Conservation (phyloP, 2,888 invertebrate genomes). For the Glyphotaelius pellucidus region DNA sequence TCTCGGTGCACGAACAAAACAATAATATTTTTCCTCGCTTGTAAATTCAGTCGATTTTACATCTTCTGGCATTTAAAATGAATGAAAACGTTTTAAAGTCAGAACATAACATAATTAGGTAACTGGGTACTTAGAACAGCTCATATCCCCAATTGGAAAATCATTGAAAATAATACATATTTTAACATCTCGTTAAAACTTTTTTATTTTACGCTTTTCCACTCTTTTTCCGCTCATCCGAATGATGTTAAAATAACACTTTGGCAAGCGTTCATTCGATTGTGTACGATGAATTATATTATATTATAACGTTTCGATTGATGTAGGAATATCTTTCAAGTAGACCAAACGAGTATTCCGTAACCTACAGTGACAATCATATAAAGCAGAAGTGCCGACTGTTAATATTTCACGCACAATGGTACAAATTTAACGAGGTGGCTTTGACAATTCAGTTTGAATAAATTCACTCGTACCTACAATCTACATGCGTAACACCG, state of each 20-base stretch:
- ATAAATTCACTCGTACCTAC: background rate
- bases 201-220: background rate
- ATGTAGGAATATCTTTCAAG: background rate
- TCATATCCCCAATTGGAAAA: background rate
- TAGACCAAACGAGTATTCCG: background rate
- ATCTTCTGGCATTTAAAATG: background rate
- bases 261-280: background rate
- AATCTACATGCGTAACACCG: background rate
- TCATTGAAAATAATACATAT: background rate
- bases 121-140: no score
- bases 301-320: background rate
- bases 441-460: conserved; percentile 14
- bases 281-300: background rate
- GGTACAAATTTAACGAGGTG: conserved; percentile 57
- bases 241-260: background rate
- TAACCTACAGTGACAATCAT: background rate
- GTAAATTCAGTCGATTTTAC: background rate
- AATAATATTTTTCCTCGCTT: background rate
- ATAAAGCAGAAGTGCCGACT: background rate
- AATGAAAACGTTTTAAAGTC: background rate
- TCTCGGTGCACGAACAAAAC: background rate
- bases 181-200: background rate
- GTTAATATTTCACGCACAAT: conserved; percentile 44
- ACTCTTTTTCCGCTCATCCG: background rate
- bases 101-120: background rate